phyloP scores from a whole-genome alignment of 2,797 vertebrate species.

The Protonibea diacanthus region DNA sequence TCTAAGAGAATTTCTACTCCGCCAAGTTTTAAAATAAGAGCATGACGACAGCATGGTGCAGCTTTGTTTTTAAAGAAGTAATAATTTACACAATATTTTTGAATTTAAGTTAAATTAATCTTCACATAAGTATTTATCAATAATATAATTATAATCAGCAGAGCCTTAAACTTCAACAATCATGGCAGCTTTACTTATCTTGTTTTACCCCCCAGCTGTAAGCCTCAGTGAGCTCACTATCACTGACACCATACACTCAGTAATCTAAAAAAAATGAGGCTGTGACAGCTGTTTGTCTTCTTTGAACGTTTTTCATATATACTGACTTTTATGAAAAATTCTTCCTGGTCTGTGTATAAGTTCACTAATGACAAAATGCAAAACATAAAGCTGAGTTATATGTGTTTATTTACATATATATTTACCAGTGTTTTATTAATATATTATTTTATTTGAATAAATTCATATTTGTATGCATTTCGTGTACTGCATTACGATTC shows the following conservation, averaged over 20 bases:
- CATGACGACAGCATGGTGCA: slow-evolving; percentile 41
- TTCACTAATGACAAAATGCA: slow-evolving; percentile 69
- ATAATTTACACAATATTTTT: slow-evolving; percentile 27
- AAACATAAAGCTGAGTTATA: slow-evolving; percentile 67
- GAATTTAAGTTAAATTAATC: slow-evolving; percentile 4
- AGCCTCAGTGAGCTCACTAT: neutral
- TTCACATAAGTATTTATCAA: neutral
- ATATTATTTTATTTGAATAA: slow-evolving; percentile 86
- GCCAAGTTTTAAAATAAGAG: slow-evolving; percentile 31
- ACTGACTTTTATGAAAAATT: slow-evolving; percentile 71
- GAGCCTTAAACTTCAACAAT: slow-evolving; percentile 57
- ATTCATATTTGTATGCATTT: slow-evolving; percentile 43
- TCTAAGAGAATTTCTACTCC: slow-evolving; percentile 32
- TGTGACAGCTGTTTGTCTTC: slow-evolving; percentile 3
- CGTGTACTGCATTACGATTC: neutral
- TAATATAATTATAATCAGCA: slow-evolving; percentile 36
- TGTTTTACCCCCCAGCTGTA: neutral
- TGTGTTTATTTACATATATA: slow-evolving; percentile 75
- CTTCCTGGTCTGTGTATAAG: slow-evolving; percentile 67
- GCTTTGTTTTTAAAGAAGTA: slow-evolving; percentile 10
- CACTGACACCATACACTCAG: neutral
- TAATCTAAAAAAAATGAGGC: neutral
- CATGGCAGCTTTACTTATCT: slow-evolving; percentile 45
- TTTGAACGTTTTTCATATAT: slow-evolving; percentile 59
- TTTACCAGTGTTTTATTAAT: slow-evolving; percentile 83